Base-by-base conservation (phyloP, 1,140 invertebrate genomes). In the Drosophila eugracilis region DNA sequence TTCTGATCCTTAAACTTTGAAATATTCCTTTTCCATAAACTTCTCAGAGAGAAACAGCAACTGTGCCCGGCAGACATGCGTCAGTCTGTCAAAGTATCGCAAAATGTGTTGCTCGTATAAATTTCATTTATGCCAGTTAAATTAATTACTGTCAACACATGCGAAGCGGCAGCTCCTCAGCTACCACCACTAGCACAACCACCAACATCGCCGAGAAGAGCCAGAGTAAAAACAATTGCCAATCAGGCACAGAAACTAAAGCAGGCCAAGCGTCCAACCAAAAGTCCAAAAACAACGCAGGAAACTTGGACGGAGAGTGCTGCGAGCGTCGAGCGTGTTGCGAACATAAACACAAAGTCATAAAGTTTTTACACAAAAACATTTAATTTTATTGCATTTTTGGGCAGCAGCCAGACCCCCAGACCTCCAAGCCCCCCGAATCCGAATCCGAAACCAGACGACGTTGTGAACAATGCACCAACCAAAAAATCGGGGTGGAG, bases 321-420 rank as follows among this genome's bases (percentile, higher is more conserved):
- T 48, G 4, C 52, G 58, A 66, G 76, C 19, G 62, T 59, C 59
- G 57, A 83, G 79, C 60, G 67, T 86, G 76, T 79, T 63, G 66
- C 83, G 74, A 85, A 85, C 83, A 85, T 85, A 85, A 86, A 85
- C 81, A 85, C 81, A 85, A 81, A 86, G 81, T 85, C 81, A 85
- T 85, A 85, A 85, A 85, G 77, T 85, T 85, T 85, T 85, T 85
- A 85, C 77, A 85, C 78, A 86, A 85, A 85, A 85, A 80, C 81
- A 85, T 85, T 85, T 85, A 85, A 85, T 85, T 85, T 85, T 85
- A 85, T 86, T 85, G 81, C 78, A 85, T 85, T 85, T 85, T 85
- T 85, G 81, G 81, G 77, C 83, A 81, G 73, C 81, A 80, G 77
- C 58, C 77, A 81, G 75, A 54, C 52, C 63, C 58, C 58, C 59